Conservation (phyloP, 2,888 invertebrate genomes). For the Eristalinus aeneus region DNA sequence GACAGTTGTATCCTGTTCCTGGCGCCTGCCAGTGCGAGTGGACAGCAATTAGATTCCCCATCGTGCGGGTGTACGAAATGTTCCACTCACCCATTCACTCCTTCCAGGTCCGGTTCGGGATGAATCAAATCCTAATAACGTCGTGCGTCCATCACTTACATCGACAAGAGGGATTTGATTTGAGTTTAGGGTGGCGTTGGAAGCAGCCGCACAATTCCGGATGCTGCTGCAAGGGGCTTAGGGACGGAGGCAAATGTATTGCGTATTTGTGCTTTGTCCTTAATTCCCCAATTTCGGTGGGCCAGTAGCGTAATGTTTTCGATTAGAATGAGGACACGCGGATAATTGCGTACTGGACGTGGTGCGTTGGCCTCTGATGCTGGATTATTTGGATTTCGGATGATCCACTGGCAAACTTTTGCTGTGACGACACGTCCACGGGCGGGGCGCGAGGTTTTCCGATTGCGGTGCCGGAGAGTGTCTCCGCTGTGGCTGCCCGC, state of each 20-base stretch:
- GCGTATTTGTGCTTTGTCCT: conserved; percentile 52
- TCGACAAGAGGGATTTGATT: conserved; percentile 26
- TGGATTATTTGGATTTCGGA: neutral
- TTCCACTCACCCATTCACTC: neutral
- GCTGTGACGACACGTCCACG: conserved; percentile 26
- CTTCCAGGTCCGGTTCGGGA: neutral
- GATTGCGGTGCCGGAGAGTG: conserved; percentile 26
- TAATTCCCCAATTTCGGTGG: conserved; percentile 55
- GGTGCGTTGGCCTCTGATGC: neutral
- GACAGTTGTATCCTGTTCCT: conserved; percentile 3
- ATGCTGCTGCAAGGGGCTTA: conserved; percentile 18
- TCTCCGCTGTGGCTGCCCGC: conserved; percentile 22
- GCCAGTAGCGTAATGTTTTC: conserved; percentile 42
- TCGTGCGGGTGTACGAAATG: conserved; percentile 15
- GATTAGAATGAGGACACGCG: conserved; percentile 32
- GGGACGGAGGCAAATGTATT: conserved; percentile 63
- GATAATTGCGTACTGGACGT: conserved; percentile 58
- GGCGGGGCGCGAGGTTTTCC: conserved; percentile 19
- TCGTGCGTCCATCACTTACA: conserved; percentile 38
- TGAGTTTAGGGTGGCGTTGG: neutral
- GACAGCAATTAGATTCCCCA: conserved; percentile 32
- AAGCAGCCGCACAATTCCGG: neutral
- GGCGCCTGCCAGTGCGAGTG: neutral
- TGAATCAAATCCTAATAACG: conserved; percentile 64
- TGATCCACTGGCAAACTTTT: conserved; percentile 37